Base-by-base conservation (phyloP, 2,113 vertebrate species). In the Heterochromis multidens region DNA sequence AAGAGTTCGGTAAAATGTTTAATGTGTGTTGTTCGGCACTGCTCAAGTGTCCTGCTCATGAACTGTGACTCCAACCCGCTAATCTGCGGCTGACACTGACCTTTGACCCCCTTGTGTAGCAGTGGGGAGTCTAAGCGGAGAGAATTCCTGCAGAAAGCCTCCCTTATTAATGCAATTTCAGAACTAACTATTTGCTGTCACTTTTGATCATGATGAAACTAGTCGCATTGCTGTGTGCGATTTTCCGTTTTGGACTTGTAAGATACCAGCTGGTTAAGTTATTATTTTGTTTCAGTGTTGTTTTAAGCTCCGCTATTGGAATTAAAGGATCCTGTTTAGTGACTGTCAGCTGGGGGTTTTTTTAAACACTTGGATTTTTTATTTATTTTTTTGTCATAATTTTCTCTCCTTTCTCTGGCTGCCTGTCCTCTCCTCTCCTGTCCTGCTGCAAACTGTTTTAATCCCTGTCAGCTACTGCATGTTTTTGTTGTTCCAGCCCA, bases 381-480 rank as follows among this genome's bases (percentile, higher is more conserved):
- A 52, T 67, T 35, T 21, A 59, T 83, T 43, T 54, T 16, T 10
- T 16, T 72, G 65, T 72, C 43, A 74, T 21, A 19, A 65, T 82
- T 77, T 77, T 62, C 79, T 63, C 61, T 74, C 52, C 60, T 33
- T 46, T 79, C 17, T 25, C 77, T 27, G n/a, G 11, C 56, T 52
- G 16, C 57, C 70, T 29, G 40, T 62, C 77, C 82, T 85, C 59
- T 74, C 58, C 58, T 13, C 65, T 80, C 61, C 58, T 85, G 67
- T 74, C 37, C 58, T 23, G 83, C 87, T 88, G 62, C 57, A 65
- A 88, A 89, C 81, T 59, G 52, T 62, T 65, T 52, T 35, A 76
- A 60, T 81, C 72, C 87, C 61, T 29, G 59, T 86, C 79, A 77
- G 57, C 87, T 56, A 11, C 80, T 82, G 62, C 77, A 49, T 91